A percentile compares a stretch with the other conserved stretches of the same genome.
Conservation (phyloP, 2,888 invertebrate genomes). For the Glaucopsyche alexis region DNA sequence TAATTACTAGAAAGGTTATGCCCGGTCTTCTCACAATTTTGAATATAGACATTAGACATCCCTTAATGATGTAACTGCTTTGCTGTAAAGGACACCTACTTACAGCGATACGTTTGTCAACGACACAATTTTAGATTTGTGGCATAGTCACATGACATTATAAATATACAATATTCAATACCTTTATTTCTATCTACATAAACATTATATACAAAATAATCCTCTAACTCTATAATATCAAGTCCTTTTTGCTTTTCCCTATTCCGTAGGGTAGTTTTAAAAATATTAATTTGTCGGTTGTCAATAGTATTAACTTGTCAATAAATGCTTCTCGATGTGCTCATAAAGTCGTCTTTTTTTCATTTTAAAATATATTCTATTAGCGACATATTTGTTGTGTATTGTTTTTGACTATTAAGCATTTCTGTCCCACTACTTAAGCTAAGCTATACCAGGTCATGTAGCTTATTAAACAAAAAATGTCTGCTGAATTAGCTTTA, state of each 20-base stretch:
- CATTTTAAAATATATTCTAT: slow-evolving; percentile 16
- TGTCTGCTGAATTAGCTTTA: not conserved
- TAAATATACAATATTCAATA: slow-evolving; percentile 31
- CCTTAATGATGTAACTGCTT: not conserved
- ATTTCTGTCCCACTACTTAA: slow-evolving; percentile 4
- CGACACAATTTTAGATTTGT: slow-evolving; percentile 2
- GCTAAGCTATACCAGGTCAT: slow-evolving; percentile 16
- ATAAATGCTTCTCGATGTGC: slow-evolving; percentile 28
- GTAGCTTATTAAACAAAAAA: not conserved
- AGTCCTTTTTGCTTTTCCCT: slow-evolving; percentile 24
- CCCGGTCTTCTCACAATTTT: not conserved
- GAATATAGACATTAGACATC: not conserved
- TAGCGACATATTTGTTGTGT: not conserved
- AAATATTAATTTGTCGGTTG: slow-evolving; percentile 22
- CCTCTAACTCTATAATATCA: slow-evolving; percentile 33
- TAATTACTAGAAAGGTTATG: slow-evolving; percentile 3
- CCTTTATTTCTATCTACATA: slow-evolving; percentile 47
- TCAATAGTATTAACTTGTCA: not conserved
- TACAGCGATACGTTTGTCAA: not conserved
- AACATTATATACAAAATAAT: slow-evolving; percentile 63
- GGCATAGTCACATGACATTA: slow-evolving; percentile 24
- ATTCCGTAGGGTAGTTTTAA: slow-evolving; percentile 27
- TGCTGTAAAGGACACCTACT: not conserved
- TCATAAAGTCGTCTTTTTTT: slow-evolving; percentile 20
- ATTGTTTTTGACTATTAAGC: slow-evolving; percentile 27